Conservation (phyloP, 2,888 invertebrate genomes). For the Sinodicranocentrus sp. region DNA sequence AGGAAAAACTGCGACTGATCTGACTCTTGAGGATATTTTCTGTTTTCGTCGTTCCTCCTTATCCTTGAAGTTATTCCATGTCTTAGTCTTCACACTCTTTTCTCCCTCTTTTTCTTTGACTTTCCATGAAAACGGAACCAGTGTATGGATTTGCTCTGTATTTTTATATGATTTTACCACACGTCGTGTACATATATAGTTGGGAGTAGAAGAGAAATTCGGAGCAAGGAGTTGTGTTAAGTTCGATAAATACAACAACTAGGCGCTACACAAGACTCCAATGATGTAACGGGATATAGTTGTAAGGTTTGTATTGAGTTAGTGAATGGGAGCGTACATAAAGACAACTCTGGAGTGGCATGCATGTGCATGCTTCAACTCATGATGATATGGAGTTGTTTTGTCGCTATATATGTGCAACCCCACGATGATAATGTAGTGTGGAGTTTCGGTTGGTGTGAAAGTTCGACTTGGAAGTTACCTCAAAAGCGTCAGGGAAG, state of each 20-base stretch:
- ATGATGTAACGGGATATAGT: too few species aligned
- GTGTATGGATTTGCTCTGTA: neutral
- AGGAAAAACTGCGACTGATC: constrained; percentile 54
- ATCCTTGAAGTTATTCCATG: constrained; percentile 59
- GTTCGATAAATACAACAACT: too few species aligned
- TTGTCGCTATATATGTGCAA: too few species aligned
- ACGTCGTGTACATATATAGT: too few species aligned
- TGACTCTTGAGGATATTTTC: constrained; percentile 64
- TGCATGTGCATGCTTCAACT: too few species aligned
- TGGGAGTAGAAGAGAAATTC: too few species aligned
- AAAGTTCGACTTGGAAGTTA: constrained; percentile 49
- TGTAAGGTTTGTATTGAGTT: too few species aligned
- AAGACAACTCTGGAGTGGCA: too few species aligned
- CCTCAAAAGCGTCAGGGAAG: constrained; percentile 42
- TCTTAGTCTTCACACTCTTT: constrained; percentile 39
- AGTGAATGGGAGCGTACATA: too few species aligned
- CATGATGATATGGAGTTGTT: too few species aligned
- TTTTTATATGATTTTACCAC: neutral
- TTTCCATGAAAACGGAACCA: constrained; percentile 46
- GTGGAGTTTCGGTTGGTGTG: constrained; percentile 21
- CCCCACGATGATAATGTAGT: constrained; percentile 22
- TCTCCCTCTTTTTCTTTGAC: constrained; percentile 25
- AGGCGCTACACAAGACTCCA: too few species aligned
- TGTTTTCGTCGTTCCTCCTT: constrained; percentile 42
- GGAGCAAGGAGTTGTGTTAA: too few species aligned